Evolutionary conservation across 2,888 invertebrate species (phyloP), one percentile per base, ranked within the genome.

Genomic region (Steinernema hermaphroditum): DNA sequence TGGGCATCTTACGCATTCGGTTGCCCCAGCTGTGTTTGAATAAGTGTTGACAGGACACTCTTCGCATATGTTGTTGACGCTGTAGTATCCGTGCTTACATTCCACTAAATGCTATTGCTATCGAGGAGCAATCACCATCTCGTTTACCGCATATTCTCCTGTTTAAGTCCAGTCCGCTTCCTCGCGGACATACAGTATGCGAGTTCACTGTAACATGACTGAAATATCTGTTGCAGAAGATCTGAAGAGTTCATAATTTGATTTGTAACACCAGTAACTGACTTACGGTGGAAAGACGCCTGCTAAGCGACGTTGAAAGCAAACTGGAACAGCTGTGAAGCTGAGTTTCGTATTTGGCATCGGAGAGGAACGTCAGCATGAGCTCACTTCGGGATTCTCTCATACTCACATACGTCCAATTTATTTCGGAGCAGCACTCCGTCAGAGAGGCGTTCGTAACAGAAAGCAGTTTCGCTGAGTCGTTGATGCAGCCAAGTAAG

Each of bases 221-320:
- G 32, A 62, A 62, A 19, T 62, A 62, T n/a, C 27, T 62, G 62
- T 34, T 62, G 62, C 62, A 62, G 62, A 62, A 62, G 27, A 62
- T 62, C 62, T 62, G 16, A 62, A 62, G 12, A 32, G 27, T 32
- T n/a, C n/a, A n/a, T 29, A 32, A 6, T 29, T 8, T 29, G 46
- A 9, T 4, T 34, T 6, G 62, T 1, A 32, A 16, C 12, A 14
- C 27, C 1, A 62, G 32, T 29, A 32, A 32, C 12, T 8, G 24
- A 50, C 50, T 29, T n/a, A 62, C 62, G 16, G 29, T n/a, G 32
- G 62, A 29, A 1, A 62, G 62, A 24, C 62, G 62, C 16, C 27
- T 62, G 32, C 62, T 62, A 16, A 62, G 27, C 9, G 62, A 62
- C 9, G 29, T 29, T 8, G 62, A 62, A 4, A 62, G 62, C 8